phyloP scores from a whole-genome alignment of 53 echinoderm and acorn worm species.

The Apostichopus leukothele region DNA sequence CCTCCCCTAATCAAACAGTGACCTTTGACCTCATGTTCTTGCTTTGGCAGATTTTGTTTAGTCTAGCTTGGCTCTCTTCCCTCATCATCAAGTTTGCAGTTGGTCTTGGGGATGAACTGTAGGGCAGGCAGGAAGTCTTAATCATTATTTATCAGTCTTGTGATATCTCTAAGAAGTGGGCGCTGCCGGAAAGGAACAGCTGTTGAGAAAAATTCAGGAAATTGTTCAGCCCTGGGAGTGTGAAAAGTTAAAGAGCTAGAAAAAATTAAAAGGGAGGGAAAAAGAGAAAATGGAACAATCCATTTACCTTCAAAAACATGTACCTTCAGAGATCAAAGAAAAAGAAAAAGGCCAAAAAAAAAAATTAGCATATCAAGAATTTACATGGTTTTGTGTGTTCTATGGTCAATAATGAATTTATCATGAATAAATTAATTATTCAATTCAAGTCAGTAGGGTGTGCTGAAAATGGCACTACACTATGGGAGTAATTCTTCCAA shows the following conservation, averaged over 20 bases:
- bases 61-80: neutral
- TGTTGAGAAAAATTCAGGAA: neutral
- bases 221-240: neutral
- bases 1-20: neutral
- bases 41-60: neutral
- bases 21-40: slow-evolving; percentile 16
- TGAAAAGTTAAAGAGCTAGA: neutral
- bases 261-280: no score
- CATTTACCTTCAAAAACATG: no score
- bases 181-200: neutral
- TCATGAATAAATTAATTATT: no score
- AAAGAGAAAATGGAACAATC: no score
- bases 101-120: neutral
- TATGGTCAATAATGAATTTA: no score
- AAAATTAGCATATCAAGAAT: no score
- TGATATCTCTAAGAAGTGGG: neutral
- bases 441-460: no score
- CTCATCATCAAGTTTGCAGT: neutral
- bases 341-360: no score
- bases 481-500: no score
- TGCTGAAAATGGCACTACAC: no score
- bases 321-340: no score
- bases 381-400: no score
- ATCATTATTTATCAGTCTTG: neutral
- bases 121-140: neutral